Conservation (phyloP, 2,888 invertebrate genomes). For the Drosophila testacea region DNA sequence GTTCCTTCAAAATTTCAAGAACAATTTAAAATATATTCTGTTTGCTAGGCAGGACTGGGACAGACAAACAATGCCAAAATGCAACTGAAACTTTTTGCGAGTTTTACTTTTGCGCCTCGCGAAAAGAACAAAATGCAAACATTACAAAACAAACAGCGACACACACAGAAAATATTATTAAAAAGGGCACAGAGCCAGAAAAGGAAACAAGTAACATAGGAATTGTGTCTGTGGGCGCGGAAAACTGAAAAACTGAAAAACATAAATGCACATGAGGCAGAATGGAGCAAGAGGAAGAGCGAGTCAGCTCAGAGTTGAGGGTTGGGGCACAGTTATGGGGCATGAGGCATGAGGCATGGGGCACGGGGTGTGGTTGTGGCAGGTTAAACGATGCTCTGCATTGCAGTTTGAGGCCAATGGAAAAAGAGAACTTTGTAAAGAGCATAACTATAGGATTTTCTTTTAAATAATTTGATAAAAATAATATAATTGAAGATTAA, state of each 20-base stretch:
- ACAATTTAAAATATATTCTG: slow-evolving; percentile 67
- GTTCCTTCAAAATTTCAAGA: slow-evolving; percentile 20
- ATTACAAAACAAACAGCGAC: slow-evolving; percentile 36
- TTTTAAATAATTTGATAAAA: neutral
- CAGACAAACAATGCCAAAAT: slow-evolving; percentile 54
- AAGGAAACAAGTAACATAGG: slow-evolving; percentile 26
- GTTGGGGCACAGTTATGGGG: neutral
- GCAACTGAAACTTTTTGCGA: slow-evolving; percentile 60
- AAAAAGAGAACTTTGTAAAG: slow-evolving; percentile 16
- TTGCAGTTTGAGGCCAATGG: slow-evolving; percentile 29
- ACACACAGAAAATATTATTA: slow-evolving; percentile 51
- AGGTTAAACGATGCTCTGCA: slow-evolving; percentile 26
- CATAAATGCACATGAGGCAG: slow-evolving; percentile 11
- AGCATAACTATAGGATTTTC: neutral
- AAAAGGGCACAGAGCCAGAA: slow-evolving; percentile 33
- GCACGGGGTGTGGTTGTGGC: slow-evolving; percentile 29
- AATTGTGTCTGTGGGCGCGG: slow-evolving; percentile 36
- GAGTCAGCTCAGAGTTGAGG: neutral
- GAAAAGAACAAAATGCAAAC: slow-evolving; percentile 51
- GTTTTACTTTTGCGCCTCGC: slow-evolving; percentile 37
- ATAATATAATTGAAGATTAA: slow-evolving; percentile 1
- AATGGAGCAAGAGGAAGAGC: neutral
- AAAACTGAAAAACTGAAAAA: slow-evolving; percentile 36
- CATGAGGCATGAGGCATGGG: neutral
- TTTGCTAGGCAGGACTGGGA: slow-evolving; percentile 16